A percentile compares a stretch with the other conserved stretches of the same genome.
phyloP scores from a whole-genome alignment of 2,888 invertebrate genomes.

The Drosophila demipolita region DNA sequence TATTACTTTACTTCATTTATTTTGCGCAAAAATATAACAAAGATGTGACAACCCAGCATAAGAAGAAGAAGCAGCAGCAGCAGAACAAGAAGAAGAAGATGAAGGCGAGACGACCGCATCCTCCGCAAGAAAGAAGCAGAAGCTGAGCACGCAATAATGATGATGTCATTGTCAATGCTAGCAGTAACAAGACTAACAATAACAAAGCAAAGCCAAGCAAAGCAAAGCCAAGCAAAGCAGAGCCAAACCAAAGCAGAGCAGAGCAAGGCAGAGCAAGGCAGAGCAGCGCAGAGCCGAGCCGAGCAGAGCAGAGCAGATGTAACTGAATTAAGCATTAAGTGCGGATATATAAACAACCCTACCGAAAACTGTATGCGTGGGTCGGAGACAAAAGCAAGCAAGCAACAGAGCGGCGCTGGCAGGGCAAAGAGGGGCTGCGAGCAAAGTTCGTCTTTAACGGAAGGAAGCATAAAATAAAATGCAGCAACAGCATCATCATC shows the following conservation, averaged over 20 bases:
- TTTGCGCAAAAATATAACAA: conserved; percentile 81
- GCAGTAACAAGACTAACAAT: conserved; percentile 47
- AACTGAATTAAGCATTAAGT: conserved; percentile 82
- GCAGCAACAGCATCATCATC: conserved; percentile 46
- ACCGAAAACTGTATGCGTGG: conserved; percentile 68
- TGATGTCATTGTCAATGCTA: conserved; percentile 84
- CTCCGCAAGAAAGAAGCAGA: conserved; percentile 38
- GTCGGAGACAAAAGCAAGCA: conserved; percentile 26
- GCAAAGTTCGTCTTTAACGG: conserved; percentile 65
- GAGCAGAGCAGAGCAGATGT: conserved; percentile 66
- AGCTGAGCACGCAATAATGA: conserved; percentile 80
- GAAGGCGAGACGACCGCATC: conserved; percentile 24
- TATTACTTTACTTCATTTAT: conserved; percentile 83
- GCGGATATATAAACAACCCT: conserved; percentile 81
- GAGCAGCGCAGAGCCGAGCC: background rate
- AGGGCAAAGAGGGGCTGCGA: background rate
- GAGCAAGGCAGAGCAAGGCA: no score
- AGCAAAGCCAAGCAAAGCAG: conserved; percentile 6
- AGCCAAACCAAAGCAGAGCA: background rate
- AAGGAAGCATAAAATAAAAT: conserved; percentile 82
- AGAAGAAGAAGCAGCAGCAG: conserved; percentile 21
- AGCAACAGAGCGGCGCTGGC: background rate
- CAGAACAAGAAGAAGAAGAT: conserved; percentile 11
- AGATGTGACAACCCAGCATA: conserved; percentile 73
- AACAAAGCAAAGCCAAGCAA: conserved; percentile 40